Conservation (phyloP, 1,140 invertebrate species). For the Macrobrachium nipponense region DNA sequence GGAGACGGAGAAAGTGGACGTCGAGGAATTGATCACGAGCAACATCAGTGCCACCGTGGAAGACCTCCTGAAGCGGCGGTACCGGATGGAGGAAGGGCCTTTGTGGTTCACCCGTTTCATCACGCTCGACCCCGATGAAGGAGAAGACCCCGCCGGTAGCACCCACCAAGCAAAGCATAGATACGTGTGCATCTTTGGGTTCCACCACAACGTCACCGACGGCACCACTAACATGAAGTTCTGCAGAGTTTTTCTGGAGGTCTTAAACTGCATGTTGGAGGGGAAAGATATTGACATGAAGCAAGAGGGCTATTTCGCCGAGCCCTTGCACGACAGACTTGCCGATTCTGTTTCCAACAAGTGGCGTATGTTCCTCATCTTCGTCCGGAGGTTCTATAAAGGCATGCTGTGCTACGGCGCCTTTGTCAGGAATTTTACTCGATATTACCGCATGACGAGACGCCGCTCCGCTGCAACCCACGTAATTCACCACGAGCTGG, state of each 20-base stretch:
- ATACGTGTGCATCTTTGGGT: constrained; percentile 62
- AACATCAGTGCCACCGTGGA: constrained; percentile 55
- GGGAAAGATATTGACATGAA: constrained; percentile 44
- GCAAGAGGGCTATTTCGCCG: constrained; percentile 52
- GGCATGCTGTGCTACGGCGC: constrained; percentile 36
- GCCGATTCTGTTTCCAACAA: constrained; percentile 29
- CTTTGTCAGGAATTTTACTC: constrained; percentile 54
- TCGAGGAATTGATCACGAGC: constrained; percentile 57
- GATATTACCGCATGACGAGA: constrained; percentile 39
- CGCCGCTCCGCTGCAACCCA: constrained; percentile 36
- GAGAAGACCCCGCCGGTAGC: constrained; percentile 35
- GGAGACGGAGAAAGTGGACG: constrained; percentile 56
- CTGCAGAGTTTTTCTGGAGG: constrained; percentile 61
- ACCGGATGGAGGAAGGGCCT: constrained; percentile 54
- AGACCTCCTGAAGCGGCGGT: constrained; percentile 47
- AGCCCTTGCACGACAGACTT: constrained; percentile 57
- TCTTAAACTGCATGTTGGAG: constrained; percentile 54
- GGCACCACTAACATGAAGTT: constrained; percentile 64
- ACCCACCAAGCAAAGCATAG: constrained; percentile 47
- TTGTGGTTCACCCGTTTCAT: constrained; percentile 60
- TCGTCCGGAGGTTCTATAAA: constrained; percentile 56
- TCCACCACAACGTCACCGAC: constrained; percentile 63
- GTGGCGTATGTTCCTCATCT: constrained; percentile 34
- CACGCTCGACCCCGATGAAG: constrained; percentile 36
- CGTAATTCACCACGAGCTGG: constrained; percentile 56